phyloP scores from a whole-genome alignment of 2,797 vertebrate genomes.

The Notoglanidium macrostoma region DNA sequence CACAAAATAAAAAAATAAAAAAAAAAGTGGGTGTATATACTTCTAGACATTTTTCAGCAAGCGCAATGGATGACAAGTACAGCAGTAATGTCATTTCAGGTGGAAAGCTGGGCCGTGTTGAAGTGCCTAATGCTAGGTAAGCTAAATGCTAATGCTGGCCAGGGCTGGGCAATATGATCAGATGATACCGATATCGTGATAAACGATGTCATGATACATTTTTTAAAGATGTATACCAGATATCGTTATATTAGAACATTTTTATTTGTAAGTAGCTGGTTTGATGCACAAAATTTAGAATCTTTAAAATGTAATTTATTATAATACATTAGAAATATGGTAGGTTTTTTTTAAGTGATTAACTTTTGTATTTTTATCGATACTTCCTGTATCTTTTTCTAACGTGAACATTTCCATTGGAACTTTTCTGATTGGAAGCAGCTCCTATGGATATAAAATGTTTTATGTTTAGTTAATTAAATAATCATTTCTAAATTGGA shows the following conservation, averaged over 20 bases:
- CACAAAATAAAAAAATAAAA: background rate
- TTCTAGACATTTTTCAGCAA: constrained; percentile 12
- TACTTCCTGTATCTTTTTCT: background rate
- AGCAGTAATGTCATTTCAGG: constrained; percentile 87
- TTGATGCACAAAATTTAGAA: background rate
- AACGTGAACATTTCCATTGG: background rate
- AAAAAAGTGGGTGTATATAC: background rate
- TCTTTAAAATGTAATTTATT: background rate
- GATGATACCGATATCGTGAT: background rate
- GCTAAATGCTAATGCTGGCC: constrained; percentile 24
- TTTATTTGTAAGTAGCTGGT: background rate
- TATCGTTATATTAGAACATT: background rate
- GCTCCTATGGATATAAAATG: background rate
- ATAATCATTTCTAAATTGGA: background rate
- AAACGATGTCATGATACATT: background rate
- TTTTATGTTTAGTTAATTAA: background rate
- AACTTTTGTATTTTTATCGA: background rate
- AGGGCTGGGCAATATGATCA: background rate
- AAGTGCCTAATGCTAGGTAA: constrained; percentile 88
- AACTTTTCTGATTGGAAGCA: background rate
- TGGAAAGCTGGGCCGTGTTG: constrained; percentile 88
- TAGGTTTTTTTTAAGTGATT: background rate
- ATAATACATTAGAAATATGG: background rate
- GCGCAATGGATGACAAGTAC: constrained; percentile 90
- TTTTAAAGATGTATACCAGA: background rate